Evolutionary conservation across 2,797 vertebrate genomes (phyloP), one percentile per base, ranked within the genome.

Genomic region (Acropternis orthonyx): DNA sequence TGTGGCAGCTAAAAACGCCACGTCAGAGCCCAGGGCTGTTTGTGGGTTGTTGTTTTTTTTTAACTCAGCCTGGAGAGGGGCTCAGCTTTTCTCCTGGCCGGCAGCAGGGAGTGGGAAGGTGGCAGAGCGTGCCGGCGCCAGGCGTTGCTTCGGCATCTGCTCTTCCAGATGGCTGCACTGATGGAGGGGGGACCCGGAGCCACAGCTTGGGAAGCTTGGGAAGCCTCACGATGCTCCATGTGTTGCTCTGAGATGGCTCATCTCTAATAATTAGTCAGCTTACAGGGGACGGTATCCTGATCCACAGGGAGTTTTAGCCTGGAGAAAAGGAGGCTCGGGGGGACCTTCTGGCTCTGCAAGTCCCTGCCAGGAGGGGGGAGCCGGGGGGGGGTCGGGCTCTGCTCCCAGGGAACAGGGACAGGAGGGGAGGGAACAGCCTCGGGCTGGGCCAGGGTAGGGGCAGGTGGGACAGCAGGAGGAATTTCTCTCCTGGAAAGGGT

Each of bases 1-100:
- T 32, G 24, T 56, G 0, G 0, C 2, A 30, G 61, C 46, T n/a
- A 54, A 14, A 37, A 78, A 34, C 0, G 0, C 43, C 63, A 5
- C 2, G 0, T n/a, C 75, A 34, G 84, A 51, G 39, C 73, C 34
- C 26, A 10, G 74, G 43, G 63, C 15, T 26, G 34, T 13, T 28
- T 3, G 1, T 4, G 41, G 22, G n/a, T n/a, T n/a, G n/a, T n/a
- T n/a, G n/a, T n/a, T n/a, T n/a, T n/a, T n/a, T n/a, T n/a, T n/a
- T n/a, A n/a, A n/a, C n/a, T n/a, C n/a, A n/a, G 36, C 51, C 21
- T 23, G 55, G 27, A 28, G 56, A 26, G 24, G 78, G 75, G 58
- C 82, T 82, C 27, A 1, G 23, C 1, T 67, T 52, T 62, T 68
- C 78, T 49, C 19, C 27, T 10, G 67, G n/a, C 17, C 61, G 72